These are phyloP conservation scores for Nansenia antarctica DNA, from an alignment of 2,113 vertebrate species.

Conservation along the genomic window DNA sequence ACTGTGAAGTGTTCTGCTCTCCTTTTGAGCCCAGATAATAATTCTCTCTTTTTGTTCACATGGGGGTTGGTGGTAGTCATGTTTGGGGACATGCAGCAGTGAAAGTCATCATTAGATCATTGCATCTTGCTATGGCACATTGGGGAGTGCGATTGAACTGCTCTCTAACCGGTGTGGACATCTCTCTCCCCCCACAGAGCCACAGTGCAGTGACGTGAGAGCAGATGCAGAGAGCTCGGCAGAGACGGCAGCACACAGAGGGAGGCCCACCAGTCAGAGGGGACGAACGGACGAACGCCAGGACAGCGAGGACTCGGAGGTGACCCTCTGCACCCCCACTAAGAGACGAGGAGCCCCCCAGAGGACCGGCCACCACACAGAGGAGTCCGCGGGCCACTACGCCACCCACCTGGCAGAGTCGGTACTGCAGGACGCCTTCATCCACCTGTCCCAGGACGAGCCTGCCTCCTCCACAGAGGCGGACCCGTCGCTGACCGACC, in stretches of 20 bases:
- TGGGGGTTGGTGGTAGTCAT: background rate
- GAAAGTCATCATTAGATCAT: background rate
- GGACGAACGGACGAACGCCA: conserved; percentile 53
- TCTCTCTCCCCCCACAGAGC: conserved; percentile 58
- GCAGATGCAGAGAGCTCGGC: conserved; percentile 52
- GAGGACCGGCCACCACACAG: conserved; percentile 41
- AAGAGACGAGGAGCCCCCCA: conserved; percentile 36
- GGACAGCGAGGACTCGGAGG: conserved; percentile 63
- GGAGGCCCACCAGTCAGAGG: conserved; percentile 63
- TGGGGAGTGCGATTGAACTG: conserved; percentile 18
- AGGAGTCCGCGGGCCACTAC: conserved; percentile 82
- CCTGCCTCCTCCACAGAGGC: conserved; percentile 77
- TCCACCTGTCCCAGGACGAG: conserved; percentile 88
- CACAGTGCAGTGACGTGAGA: conserved; percentile 53
- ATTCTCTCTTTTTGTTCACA: conserved; percentile 2
- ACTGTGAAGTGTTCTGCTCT: conserved; percentile 29
- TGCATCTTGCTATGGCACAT: conserved; percentile 15
- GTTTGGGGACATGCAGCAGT: background rate
- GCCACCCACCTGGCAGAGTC: conserved; percentile 93
- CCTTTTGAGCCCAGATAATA: conserved; percentile 30
- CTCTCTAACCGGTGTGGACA: conserved; percentile 25
- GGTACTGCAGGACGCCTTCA: conserved; percentile 94
- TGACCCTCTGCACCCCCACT: conserved; percentile 20
- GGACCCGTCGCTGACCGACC: conserved; percentile 67
- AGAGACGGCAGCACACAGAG: conserved; percentile 70